Evolutionary conservation across 2,797 vertebrate species (phyloP).

Genomic region (Bradypodion ventrale): DNA sequence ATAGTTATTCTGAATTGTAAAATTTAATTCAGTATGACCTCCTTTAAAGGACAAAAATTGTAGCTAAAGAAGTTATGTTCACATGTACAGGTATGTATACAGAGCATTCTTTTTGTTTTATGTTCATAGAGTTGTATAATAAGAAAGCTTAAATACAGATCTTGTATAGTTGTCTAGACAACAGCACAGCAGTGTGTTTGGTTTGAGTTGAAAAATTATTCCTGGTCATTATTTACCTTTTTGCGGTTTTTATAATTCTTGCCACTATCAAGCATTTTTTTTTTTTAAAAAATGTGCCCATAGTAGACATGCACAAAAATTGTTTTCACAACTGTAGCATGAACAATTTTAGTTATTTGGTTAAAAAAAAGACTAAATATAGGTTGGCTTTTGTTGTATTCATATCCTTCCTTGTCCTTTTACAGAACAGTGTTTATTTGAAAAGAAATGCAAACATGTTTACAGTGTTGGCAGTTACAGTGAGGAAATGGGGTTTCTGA

Average conservation of each 20-base stretch:
- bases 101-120: conserved; percentile 88
- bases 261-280: conserved; percentile 73
- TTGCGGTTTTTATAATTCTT: conserved; percentile 76
- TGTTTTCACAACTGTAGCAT: conserved; percentile 74
- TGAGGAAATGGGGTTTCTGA: conserved; percentile 47
- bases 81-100: conserved; percentile 93
- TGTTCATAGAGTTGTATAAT: conserved; percentile 96
- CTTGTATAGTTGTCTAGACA: conserved; percentile 93
- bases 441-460: conserved; percentile 60
- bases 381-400: conserved; percentile 54
- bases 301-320: conserved; percentile 71
- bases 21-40: conserved; percentile 83
- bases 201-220: conserved; percentile 83
- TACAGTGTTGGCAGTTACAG: conserved; percentile 74
- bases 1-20: conserved; percentile 86
- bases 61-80: conserved; percentile 84
- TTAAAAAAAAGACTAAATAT: conserved; percentile 50
- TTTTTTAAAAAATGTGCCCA: conserved; percentile 67
- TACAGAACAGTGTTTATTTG: conserved; percentile 65
- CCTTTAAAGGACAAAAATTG: conserved; percentile 72
- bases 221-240: conserved; percentile 77
- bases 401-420: conserved; percentile 66
- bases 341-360: conserved; percentile 72
- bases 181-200: conserved; percentile 89
- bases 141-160: conserved; percentile 91